Evolutionary conservation across 2,888 invertebrate species (phyloP), one percentile per base, ranked within the genome.

Genomic region (Bruchidius siliquastri): DNA sequence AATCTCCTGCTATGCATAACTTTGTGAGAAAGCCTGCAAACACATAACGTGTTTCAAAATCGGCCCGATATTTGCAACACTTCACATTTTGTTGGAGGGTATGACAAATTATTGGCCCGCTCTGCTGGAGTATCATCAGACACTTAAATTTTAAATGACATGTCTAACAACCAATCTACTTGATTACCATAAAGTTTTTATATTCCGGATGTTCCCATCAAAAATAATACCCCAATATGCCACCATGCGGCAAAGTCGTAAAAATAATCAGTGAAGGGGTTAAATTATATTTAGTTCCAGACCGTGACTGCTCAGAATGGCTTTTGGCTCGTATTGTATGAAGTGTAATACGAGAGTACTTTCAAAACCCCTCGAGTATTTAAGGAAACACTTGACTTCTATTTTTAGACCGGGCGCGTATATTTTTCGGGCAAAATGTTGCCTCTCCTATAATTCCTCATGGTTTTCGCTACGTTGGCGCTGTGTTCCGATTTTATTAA

Each of bases 301-400:
- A 49, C 18, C 49, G 49, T 71, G 26, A 71, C 66, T 71, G 71
- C 22, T 71, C 71, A 71, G 71, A 49, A 49, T 49, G 49, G 13
- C 71, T 66, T 71, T 20, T 20, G 49, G 71, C 21, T 26, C 18
- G 20, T 21, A 20, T 26, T 71, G 66, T 71, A 49, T 21, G 18
- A 49, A 49, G 32, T n/a, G 66, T 71, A 32, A 49, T 49, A 71
- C 49, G 22, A 20, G 49, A 71, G 22, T 22, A 49, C 49, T 71
- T 49, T 49, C 32, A 49, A 18, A 20, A 71, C 21, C 71, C 22
- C 71, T 71, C 71, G 22, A 71, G 20, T 71, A 71, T 49, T 18
- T 18, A 22, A 71, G 71, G 71, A 32, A 71, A 71, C 71, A 71
- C 71, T 71, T 71, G 71, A 71, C 32, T 71, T 26, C 71, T 71